A percentile compares a stretch with the other conserved stretches of the same genome.
Conservation (phyloP, 2,888 invertebrate species). For the Notodonta dromedarius region DNA sequence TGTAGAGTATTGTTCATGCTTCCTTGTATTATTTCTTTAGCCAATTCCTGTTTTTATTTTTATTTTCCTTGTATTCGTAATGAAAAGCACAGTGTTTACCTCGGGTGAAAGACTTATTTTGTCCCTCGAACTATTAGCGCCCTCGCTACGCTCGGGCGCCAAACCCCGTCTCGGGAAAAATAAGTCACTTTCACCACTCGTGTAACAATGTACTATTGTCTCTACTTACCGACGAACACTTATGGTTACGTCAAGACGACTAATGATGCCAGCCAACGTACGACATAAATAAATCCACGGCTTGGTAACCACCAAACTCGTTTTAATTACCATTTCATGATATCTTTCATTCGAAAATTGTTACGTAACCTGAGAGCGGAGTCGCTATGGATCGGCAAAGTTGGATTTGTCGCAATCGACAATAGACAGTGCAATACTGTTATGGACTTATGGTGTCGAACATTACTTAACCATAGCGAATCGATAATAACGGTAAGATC, state of each 20-base stretch:
- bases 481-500: slow-evolving; percentile 39
- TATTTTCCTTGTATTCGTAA: no score
- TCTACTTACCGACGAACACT: slow-evolving; percentile 32
- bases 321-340: slow-evolving; percentile 4
- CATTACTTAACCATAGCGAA: slow-evolving; percentile 47
- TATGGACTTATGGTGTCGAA: slow-evolving; percentile 31
- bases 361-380: background rate
- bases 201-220: no score
- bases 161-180: no score
- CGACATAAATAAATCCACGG: slow-evolving; percentile 5
- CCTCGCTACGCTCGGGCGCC: no score
- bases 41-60: no score
- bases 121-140: no score
- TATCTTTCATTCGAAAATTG: slow-evolving; percentile 2
- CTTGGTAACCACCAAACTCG: slow-evolving; percentile 1
- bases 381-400: slow-evolving; percentile 26
- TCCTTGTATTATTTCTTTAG: no score
- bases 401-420: slow-evolving; percentile 36
- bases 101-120: no score
- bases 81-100: no score
- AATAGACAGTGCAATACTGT: slow-evolving; percentile 40
- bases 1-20: no score
- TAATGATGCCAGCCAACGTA: slow-evolving; percentile 22
- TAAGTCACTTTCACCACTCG: no score
- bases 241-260: slow-evolving; percentile 36